Evolutionary conservation across 2,113 vertebrate species (phyloP).

Genomic region (Alosa alosa): DNA sequence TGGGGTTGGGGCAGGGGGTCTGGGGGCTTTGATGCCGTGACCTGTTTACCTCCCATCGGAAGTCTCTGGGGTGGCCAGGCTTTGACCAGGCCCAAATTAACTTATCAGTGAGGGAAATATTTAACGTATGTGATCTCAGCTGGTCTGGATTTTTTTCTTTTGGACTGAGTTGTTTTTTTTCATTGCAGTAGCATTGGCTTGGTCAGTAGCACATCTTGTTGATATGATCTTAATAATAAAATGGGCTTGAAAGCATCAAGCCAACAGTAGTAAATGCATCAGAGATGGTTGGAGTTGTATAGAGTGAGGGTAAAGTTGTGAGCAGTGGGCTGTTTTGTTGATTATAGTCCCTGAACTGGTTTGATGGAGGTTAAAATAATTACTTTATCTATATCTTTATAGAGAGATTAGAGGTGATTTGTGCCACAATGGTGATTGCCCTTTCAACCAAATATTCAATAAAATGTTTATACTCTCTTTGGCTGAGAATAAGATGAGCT

Average conservation of each 20-base stretch:
- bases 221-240: neutral
- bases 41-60: constrained; percentile 65
- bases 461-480: neutral
- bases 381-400: neutral
- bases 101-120: constrained; percentile 74
- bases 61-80: constrained; percentile 63
- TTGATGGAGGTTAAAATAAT: neutral
- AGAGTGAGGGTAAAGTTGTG: neutral
- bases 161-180: neutral
- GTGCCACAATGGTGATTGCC: neutral
- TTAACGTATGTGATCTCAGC: constrained; percentile 57
- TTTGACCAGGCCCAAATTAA: constrained; percentile 71
- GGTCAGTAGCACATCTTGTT: neutral
- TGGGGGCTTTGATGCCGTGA: constrained; percentile 70
- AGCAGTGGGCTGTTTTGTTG: neutral
- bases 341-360: neutral
- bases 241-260: neutral
- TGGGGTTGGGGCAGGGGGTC: constrained; percentile 14
- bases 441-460: neutral
- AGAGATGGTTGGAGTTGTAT: neutral
- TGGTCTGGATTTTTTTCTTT: constrained; percentile 7
- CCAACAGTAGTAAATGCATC: neutral
- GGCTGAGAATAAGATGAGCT: neutral
- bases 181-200: neutral
- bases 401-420: neutral